These are phyloP conservation scores for Ochotona princeps DNA, from an alignment of 2,113 vertebrate species.

Conservation along the genomic window DNA sequence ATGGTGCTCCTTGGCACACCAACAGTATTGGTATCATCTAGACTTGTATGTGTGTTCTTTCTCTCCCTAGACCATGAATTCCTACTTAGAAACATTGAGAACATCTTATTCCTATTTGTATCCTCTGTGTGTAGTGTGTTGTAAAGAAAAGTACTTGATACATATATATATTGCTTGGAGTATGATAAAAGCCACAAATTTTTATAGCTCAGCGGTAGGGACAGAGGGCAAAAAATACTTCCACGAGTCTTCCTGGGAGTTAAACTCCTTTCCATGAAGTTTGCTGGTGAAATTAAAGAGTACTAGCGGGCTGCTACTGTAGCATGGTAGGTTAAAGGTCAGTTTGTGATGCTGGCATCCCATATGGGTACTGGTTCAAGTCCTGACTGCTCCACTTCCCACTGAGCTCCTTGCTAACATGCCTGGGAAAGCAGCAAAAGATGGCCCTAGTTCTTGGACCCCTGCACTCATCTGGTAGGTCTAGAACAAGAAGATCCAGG, in stretches of 20 bases:
- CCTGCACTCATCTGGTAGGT: too few species aligned
- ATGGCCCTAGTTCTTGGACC: too few species aligned
- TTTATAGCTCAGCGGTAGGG: background rate
- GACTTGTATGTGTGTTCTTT: background rate
- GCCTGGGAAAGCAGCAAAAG: too few species aligned
- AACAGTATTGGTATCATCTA: background rate
- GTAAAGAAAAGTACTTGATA: background rate
- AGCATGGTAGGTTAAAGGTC: too few species aligned
- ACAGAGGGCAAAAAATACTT: background rate
- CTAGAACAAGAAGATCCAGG: too few species aligned
- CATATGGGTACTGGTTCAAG: too few species aligned
- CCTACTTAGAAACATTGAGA: background rate
- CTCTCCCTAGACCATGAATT: background rate
- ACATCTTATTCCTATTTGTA: background rate
- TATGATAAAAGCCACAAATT: background rate
- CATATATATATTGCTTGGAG: background rate
- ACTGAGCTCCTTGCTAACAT: too few species aligned
- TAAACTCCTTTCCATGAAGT: background rate
- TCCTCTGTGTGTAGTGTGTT: background rate
- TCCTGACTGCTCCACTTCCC: too few species aligned
- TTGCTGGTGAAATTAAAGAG: slow-evolving; percentile 23
- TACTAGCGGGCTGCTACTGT: too few species aligned
- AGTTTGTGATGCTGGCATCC: too few species aligned
- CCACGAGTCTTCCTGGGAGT: background rate
- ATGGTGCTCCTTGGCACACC: background rate